Evolutionary conservation across 2,888 invertebrate genomes (phyloP), one percentile per base, ranked within the genome.

Genomic region (Netelia inedita): DNA sequence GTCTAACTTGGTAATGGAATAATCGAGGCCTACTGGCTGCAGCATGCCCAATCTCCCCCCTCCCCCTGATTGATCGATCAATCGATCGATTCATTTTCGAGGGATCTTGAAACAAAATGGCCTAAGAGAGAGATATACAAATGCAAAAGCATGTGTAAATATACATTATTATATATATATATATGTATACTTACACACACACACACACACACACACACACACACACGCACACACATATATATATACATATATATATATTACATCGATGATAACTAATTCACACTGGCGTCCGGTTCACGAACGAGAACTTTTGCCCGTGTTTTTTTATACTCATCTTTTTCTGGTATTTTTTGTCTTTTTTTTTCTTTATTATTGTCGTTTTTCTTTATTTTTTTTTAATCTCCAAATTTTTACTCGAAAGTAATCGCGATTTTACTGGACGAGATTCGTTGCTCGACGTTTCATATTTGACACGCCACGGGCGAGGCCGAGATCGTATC

Each of bases 401-500:
- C 55, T 19, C 14, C 46, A 21, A 21, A 63, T 28, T 28, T 28
- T 28, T 6, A 35, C 53, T 50, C 41, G 46, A 71, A 66, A 23
- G 3, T 21, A 28, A 28, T 14, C 53, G 82, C 35, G 6, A 35
- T 66, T 21, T 43, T 35, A 55, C 14, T 59, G 28, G 28, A 28
- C 61, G 76, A 55, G 69, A 19, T 83, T 81, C 71, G 72, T 61
- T 9, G 21, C 43, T 75, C 66, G 55, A 50, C 50, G 72, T 73
- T 82, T 57, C 53, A 59, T 35, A 59, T 79, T 72, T 71, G 68
- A 57, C 55, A 71, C 43, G 81, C 19, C 50, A 87, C 28, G 28
- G 19, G 90, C 88, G 88, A 89, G 74, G 87, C 87, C 28, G 28
- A 28, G 28, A 28, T 28, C 28, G 28, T 28, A 28, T 28, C 28